phyloP scores from a whole-genome alignment of 2,888 invertebrate species.

The Scaptomyza reducta region DNA sequence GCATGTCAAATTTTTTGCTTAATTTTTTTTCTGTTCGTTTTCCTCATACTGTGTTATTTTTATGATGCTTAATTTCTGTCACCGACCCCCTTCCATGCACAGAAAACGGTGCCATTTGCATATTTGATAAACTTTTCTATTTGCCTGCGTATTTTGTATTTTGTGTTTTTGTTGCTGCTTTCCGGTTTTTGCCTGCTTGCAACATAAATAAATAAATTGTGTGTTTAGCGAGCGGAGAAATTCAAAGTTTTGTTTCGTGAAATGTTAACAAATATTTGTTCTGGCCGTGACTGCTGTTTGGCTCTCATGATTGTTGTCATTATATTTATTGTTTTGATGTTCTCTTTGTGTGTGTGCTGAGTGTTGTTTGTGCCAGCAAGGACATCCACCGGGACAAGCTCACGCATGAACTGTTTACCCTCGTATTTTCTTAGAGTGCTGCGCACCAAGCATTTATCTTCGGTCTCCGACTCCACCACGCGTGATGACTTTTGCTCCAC shows the following conservation, averaged over 20 bases:
- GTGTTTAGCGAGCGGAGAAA: constrained; percentile 51
- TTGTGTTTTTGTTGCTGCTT: neutral
- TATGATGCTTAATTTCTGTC: constrained; percentile 73
- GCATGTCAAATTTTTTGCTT: constrained; percentile 49
- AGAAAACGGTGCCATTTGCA: constrained; percentile 56
- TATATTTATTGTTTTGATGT: constrained; percentile 52
- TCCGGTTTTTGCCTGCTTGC: constrained; percentile 1
- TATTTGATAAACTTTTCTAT: constrained; percentile 59
- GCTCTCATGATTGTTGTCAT: constrained; percentile 57
- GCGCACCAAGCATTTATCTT: constrained; percentile 21
- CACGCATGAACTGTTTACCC: constrained; percentile 1
- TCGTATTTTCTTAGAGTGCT: constrained; percentile 1
- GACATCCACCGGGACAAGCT: neutral
- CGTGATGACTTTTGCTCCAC: constrained; percentile 20
- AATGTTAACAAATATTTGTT: constrained; percentile 55
- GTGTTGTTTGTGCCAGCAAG: constrained; percentile 16
- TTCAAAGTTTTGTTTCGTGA: constrained; percentile 54
- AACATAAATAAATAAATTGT: constrained; percentile 66
- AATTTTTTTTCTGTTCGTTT: constrained; percentile 13
- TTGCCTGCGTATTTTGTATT: neutral
- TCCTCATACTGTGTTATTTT: constrained; percentile 46
- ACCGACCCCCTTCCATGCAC: constrained; percentile 20
- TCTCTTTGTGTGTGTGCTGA: constrained; percentile 1
- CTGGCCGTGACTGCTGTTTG: constrained; percentile 30
- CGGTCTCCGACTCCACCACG: constrained; percentile 5